Base-by-base conservation (phyloP, 2,113 vertebrate genomes). In the Excalfactoria chinensis region DNA sequence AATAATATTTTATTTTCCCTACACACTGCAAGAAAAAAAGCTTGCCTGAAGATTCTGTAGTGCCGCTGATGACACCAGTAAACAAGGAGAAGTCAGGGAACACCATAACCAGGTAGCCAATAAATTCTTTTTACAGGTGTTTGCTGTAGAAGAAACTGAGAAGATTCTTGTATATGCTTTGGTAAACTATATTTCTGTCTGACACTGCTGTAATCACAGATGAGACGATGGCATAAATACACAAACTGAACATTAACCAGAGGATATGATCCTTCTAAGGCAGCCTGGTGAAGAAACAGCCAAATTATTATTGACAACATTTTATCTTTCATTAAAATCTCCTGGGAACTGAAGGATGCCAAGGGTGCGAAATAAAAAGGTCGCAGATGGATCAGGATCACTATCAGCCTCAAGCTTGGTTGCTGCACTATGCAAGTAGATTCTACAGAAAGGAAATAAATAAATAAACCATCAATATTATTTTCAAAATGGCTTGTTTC, bases 271-370 rank as follows among this genome's bases (percentile, higher is more conserved):
- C 32, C 17, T 79, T 35, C 37, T 51, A 25, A 63, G 28, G 14
- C 37, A 93, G 4, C 5, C 18, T 68, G 66, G 68, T 0, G 0
- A 8, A 26, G 18, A 79, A 77, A 88, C 0, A 73, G 10, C 12
- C 44, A 34, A 70, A 84, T 59, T 55, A 70, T 11, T 49, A 66
- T 32, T 9, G 25, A 41, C 46, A 77, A 34, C 9, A 59, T 86
- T 70, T 41, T 49, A 53, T 14, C 6, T 80, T 55, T 67, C 34
- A n/a, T 20, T 77, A 34, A 70, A 77, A 13, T 19, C 43, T 41
- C 60, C 19, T 49, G 49, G 46, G 35, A 76, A 34, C 16, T 41
- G 34, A 85, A 63, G 37, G 11, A 68, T 26, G 8, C 8, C 55
- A 23, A 12, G 22, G 14, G 2, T 63, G 9, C 25, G 35, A 83